Percentiles rank a stretch among this genome's conserved stretches.
Conservation (phyloP, 2,797 vertebrate genomes). For the Argya squamiceps region DNA sequence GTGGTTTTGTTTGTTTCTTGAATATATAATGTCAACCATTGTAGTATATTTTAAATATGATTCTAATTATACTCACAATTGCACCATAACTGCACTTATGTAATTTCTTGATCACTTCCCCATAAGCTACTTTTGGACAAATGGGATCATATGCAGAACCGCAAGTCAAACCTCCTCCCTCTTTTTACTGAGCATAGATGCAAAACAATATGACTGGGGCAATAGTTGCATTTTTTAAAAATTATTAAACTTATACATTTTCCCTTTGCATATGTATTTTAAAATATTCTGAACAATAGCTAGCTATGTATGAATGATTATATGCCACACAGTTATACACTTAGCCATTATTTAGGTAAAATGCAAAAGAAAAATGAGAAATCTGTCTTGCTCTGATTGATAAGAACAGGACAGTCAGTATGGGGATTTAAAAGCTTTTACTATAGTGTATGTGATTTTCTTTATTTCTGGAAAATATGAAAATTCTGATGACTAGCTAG, state of each 20-base stretch:
- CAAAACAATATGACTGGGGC: not conserved
- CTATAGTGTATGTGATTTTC: not conserved
- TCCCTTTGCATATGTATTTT: not conserved
- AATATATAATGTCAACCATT: not conserved
- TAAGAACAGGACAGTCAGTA: not conserved
- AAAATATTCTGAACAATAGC: not conserved
- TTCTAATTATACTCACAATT: not conserved
- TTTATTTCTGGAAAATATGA: not conserved
- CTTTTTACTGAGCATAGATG: not conserved
- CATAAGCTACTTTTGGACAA: not conserved
- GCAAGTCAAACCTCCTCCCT: not conserved
- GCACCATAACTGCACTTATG: not conserved
- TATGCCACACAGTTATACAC: not conserved
- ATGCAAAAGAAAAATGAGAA: not conserved
- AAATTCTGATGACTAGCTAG: not conserved
- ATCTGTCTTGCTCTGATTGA: not conserved
- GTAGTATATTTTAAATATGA: not conserved
- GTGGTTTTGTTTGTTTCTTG: not conserved
- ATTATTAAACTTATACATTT: not conserved
- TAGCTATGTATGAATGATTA: not conserved
- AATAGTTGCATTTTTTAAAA: not conserved
- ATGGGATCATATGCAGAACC: not conserved
- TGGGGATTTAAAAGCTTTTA: not conserved
- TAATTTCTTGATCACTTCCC: not conserved
- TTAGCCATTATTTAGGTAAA: not conserved